phyloP scores from a whole-genome alignment of 2,888 invertebrate species.

The Brachycybe producta region DNA sequence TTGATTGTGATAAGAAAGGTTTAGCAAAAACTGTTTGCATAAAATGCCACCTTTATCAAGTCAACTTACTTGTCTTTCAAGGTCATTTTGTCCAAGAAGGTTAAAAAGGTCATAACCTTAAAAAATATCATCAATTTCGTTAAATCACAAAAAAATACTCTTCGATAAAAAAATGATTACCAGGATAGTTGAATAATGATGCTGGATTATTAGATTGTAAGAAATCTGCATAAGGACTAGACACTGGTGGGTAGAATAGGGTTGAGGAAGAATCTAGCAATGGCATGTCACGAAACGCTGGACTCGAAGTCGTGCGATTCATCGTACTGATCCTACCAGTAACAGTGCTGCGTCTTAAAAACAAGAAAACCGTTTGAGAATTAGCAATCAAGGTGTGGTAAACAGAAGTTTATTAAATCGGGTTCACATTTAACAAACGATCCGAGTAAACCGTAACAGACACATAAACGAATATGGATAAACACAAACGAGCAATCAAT shows the following conservation, averaged over 20 bases:
- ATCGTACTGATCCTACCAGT: neutral
- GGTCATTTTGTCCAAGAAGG: constrained; percentile 3
- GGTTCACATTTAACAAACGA: neutral
- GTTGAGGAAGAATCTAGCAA: neutral
- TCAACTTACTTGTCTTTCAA: neutral
- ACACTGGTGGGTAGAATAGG: constrained; percentile 5
- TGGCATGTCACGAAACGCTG: constrained; percentile 9
- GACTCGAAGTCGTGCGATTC: neutral
- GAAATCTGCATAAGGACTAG: constrained; percentile 3
- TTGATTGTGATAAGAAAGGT: too few species aligned
- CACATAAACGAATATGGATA: too few species aligned
- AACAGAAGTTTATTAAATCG: neutral
- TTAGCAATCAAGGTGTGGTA: neutral
- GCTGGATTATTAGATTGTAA: constrained; percentile 2
- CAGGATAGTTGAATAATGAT: constrained; percentile 9
- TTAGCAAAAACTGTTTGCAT: too few species aligned
- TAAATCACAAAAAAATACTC: neutral
- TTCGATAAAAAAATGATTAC: too few species aligned
- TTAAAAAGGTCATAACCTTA: constrained; percentile 10
- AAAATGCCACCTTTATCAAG: too few species aligned
- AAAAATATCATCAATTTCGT: neutral
- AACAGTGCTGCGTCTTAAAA: neutral
- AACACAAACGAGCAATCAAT: too few species aligned
- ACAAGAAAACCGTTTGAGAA: neutral
- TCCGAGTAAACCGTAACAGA: neutral